These are phyloP conservation scores for Lagenorhynchus albirostris DNA, from an alignment of 2,113 vertebrate species.

Conservation along the genomic window DNA sequence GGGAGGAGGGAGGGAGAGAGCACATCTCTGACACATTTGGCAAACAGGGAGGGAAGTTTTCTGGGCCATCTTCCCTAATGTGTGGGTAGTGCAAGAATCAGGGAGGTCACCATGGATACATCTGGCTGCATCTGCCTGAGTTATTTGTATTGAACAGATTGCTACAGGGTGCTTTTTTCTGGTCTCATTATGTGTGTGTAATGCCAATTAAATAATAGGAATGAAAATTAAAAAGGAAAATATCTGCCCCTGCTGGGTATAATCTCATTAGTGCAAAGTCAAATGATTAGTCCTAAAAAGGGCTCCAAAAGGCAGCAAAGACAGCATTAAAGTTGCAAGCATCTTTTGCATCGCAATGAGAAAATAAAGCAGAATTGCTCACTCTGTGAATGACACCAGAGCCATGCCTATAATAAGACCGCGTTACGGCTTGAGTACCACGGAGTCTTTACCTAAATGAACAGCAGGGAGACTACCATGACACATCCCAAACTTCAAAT, in stretches of 20 bases:
- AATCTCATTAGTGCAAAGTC: slow-evolving; percentile 72
- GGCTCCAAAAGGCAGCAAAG: slow-evolving; percentile 39
- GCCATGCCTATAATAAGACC: not conserved
- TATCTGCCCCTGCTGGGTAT: slow-evolving; percentile 69
- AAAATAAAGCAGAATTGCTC: slow-evolving; percentile 15
- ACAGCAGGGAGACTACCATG: not conserved
- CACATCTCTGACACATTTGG: not conserved
- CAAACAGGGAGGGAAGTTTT: not conserved
- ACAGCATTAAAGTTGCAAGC: slow-evolving; percentile 11
- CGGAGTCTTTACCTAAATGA: not conserved
- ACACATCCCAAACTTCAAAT: not conserved
- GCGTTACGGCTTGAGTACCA: not conserved
- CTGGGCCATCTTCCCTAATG: not conserved
- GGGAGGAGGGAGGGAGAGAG: not conserved
- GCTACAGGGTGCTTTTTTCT: slow-evolving; percentile 55
- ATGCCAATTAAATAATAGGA: slow-evolving; percentile 73
- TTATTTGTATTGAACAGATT: slow-evolving; percentile 72
- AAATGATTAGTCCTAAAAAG: slow-evolving; percentile 64
- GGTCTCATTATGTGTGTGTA: slow-evolving; percentile 57
- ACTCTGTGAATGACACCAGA: not conserved
- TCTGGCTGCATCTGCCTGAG: slow-evolving; percentile 58
- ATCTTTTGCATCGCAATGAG: not conserved
- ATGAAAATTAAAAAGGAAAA: slow-evolving; percentile 72
- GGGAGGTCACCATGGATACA: slow-evolving; percentile 68
- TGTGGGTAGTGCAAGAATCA: not conserved